Base-by-base conservation (phyloP, 2,888 invertebrate genomes). In the Scrobipalpa costella region DNA sequence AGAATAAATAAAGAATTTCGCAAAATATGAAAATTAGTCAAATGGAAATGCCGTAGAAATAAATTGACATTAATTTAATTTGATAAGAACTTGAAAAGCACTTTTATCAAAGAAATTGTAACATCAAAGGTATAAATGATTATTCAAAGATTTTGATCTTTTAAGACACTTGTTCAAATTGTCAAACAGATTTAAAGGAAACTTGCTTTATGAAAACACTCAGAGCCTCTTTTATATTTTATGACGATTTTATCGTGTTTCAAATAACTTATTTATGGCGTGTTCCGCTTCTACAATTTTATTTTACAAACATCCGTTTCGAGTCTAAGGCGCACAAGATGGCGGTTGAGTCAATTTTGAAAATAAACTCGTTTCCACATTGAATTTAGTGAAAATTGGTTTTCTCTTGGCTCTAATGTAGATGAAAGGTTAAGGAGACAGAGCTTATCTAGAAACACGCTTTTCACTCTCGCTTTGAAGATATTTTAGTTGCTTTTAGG, bases 151-250 rank as follows among this genome's bases (percentile, higher is more conserved):
- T 44, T 44, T 44, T 44, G n/a, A 44, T 44, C 44, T 44, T 44
- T 40, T 44, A n/a, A 44, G 44, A 44, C 44, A 44, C 44, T 44
- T 44, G 44, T n/a, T n/a, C 44, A n/a, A 44, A 44, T 44, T 44
- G 15, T n/a, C 1, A 44, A n/a, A 15, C 44, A 15, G 7, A 40
- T 40, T 40, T 13, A 13, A 40, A 44, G n/a, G 15, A n/a, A 44
- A 44, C 44, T 6, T n/a, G n/a, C n/a, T 44, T 44, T n/a, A 44
- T 44, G 44, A 5, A 44, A 40, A 13, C 40, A 13, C 40, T 40
- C 40, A 40, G n/a, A 44, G 44, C n/a, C n/a, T 44, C n/a, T 44
- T 44, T 44, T 15, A 44, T 44, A 44, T 44, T 44, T 44, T 15
- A 44, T 44, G 1, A 44, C 7, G n/a, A 44, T 44, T 44, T 44